Base-by-base conservation (phyloP, 2,113 vertebrate genomes). In the Willisornis vidua region DNA sequence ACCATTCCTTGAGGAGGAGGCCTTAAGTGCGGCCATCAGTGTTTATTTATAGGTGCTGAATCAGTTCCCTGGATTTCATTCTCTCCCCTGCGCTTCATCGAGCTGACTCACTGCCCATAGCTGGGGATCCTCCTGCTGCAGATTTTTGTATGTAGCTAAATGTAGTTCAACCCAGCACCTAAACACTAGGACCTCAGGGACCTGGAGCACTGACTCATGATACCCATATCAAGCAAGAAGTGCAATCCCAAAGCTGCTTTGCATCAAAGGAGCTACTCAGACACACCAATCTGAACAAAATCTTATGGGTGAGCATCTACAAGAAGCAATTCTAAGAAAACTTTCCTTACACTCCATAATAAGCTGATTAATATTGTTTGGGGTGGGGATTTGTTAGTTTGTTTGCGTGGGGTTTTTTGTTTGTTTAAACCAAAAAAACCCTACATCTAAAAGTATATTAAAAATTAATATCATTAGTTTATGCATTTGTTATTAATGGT, bases 41-140 rank as follows among this genome's bases (percentile, higher is more conserved):
- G 4, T 54, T 54, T 96, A 87, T 94, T 91, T 90, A 71, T 55
- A 77, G 67, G 4, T 37, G 54, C 63, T 49, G 55, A 66, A 46
- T 89, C 87, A 59, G 26, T 62, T 66, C 11, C 10, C 45, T n/a
- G 20, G 55, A 7, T 67, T 91, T 74, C 51, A 28, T 74, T 73
- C 22, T 12, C 58, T n/a, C 28, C 15, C 39, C 0, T 10, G 19
- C 18, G 6, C 24, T 70, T 81, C 68, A 43, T 39, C 1, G 0
- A 67, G 41, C 59, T 90, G 79, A 83, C 46, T 88, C 79, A 28
- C 39, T 33, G 43, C 13, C 5, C 4, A 9, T 37, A 54, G 43
- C 74, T 10, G 8, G 41, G 23, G 68, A 68, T 52, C 15, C 66
- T 73, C 29, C 33, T 49, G 46, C 39, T 33, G 24, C 7, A 0